These are phyloP conservation scores for Diplolepis rosae DNA, from an alignment of 2,888 invertebrate species.

Conservation along the genomic window DNA sequence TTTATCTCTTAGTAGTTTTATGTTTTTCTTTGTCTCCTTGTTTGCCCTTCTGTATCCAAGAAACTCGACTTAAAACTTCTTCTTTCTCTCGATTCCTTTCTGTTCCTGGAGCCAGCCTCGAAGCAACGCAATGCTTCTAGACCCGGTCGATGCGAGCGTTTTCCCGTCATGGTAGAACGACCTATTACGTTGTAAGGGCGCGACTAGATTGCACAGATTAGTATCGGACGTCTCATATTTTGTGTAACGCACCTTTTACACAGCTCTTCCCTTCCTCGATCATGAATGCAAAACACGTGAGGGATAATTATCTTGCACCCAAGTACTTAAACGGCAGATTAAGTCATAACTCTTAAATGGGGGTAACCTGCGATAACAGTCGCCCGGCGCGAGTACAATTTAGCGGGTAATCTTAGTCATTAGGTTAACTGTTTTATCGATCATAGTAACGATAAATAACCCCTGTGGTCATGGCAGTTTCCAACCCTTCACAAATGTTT, in stretches of 20 bases:
- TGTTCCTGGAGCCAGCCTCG: slow-evolving; percentile 13
- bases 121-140: slow-evolving; percentile 18
- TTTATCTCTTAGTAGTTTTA: slow-evolving; percentile 28
- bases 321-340: slow-evolving; percentile 61
- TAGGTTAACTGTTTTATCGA: slow-evolving; percentile 40
- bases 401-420: slow-evolving; percentile 43
- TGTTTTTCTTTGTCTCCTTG: slow-evolving; percentile 21
- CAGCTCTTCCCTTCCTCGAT: slow-evolving; percentile 36
- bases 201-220: slow-evolving; percentile 59
- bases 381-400: slow-evolving; percentile 36
- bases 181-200: slow-evolving; percentile 29
- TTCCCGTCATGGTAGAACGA: slow-evolving; percentile 4
- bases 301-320: slow-evolving; percentile 56
- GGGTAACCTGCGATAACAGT: slow-evolving; percentile 34
- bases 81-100: slow-evolving; percentile 29
- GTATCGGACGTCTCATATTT: slow-evolving; percentile 59
- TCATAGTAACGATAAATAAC: slow-evolving; percentile 40
- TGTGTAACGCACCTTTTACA: slow-evolving; percentile 58
- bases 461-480: background rate
- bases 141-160: background rate
- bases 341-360: slow-evolving; percentile 63
- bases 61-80: slow-evolving; percentile 29
- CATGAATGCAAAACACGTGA: slow-evolving; percentile 48
- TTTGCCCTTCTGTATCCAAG: slow-evolving; percentile 13
- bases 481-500: background rate